Percentiles rank a stretch among this genome's conserved stretches.
phyloP scores from a whole-genome alignment of 1,140 invertebrate genomes.

The Drosophila asahinai region DNA sequence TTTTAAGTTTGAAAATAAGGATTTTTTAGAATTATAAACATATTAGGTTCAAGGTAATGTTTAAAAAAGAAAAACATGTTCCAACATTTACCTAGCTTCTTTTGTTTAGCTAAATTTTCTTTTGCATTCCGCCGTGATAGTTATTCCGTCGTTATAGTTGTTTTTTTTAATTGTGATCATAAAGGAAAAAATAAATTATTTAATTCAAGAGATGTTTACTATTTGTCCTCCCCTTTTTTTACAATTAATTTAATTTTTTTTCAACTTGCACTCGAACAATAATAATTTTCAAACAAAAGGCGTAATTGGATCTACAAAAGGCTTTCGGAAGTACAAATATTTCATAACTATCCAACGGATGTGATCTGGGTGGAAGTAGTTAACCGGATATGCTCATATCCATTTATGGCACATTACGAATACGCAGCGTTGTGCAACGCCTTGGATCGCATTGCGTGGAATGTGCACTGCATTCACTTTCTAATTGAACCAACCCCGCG shows the following conservation, averaged over 20 bases:
- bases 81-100: background rate
- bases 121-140: too few species aligned
- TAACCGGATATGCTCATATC: conserved; percentile 41
- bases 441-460: conserved; percentile 50
- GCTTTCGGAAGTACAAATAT: conserved; percentile 46
- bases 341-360: conserved; percentile 35
- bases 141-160: too few species aligned
- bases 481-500: conserved; percentile 31
- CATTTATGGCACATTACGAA: conserved; percentile 53
- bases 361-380: conserved; percentile 12
- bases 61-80: too few species aligned
- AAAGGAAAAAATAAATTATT: background rate
- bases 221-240: background rate
- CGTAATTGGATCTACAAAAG: conserved; percentile 35
- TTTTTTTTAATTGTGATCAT: too few species aligned
- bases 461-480: conserved; percentile 49
- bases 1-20: background rate
- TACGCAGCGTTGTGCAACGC: conserved; percentile 65
- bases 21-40: background rate
- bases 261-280: background rate
- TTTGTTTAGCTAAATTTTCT: background rate
- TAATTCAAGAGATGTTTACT: background rate
- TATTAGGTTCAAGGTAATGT: background rate
- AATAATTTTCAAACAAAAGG: background rate
- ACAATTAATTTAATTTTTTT: too few species aligned